These are phyloP conservation scores for Prochilodus magdalenae DNA, from an alignment of 2,113 vertebrate species.

Conservation along the genomic window DNA sequence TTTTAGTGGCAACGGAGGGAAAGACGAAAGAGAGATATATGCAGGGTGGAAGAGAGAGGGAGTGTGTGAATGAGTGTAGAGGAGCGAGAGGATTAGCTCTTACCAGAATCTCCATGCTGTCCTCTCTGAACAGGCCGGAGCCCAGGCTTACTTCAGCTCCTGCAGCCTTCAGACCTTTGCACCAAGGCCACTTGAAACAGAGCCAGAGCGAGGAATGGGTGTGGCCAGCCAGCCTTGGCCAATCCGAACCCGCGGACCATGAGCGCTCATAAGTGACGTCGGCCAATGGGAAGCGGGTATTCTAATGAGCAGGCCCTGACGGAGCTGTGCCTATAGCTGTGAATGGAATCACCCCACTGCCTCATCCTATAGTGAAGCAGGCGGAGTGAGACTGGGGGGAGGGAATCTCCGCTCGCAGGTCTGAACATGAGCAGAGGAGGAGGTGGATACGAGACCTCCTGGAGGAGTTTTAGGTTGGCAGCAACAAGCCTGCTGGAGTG, in stretches of 20 bases:
- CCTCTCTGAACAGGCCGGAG: constrained; percentile 20
- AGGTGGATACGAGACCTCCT: too few relatives aligned
- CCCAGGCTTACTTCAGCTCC: constrained; percentile 33
- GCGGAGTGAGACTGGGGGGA: background rate
- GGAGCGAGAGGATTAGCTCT: constrained; percentile 25
- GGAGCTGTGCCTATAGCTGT: background rate
- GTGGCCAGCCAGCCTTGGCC: constrained; percentile 1
- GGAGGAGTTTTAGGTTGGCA: too few relatives aligned
- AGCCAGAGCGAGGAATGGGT: background rate
- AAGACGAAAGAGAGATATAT: background rate
- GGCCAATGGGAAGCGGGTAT: constrained; percentile 25
- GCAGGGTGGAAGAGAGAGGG: background rate
- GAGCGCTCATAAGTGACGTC: background rate
- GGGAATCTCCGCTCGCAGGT: background rate
- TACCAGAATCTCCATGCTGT: constrained; percentile 70
- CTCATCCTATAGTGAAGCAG: constrained; percentile 15
- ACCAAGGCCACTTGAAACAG: background rate
- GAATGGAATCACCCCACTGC: constrained; percentile 31
- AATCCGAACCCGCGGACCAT: background rate
- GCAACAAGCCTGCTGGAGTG: too few relatives aligned
- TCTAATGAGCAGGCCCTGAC: background rate
- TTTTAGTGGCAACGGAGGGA: too few relatives aligned
- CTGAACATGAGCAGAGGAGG: background rate
- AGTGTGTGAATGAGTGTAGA: background rate
- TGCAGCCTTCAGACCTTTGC: constrained; percentile 41